Evolutionary conservation across 2,888 invertebrate species (phyloP), one percentile per base, ranked within the genome.

Genomic region (Leptogaster cylindrica): DNA sequence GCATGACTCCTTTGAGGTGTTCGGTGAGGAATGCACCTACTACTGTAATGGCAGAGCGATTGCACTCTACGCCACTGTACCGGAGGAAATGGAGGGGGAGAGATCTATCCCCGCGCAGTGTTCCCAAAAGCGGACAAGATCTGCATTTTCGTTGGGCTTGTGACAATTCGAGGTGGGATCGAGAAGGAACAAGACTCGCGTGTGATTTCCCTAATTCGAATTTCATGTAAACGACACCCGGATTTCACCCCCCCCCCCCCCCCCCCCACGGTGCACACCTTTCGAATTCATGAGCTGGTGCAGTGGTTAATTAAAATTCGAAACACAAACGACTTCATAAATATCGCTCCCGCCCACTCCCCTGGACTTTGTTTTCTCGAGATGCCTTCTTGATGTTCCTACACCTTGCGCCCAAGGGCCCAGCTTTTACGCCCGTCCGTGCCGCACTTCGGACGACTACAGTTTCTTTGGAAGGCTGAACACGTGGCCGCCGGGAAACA

Each of bases 401-500:
- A 31, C 31, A 31, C 31, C 10, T 6, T 31, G 6, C 10, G 6
- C 31, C 6, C 10, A 31, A 10, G 20, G 46, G 46, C 8, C 25
- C 20, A 12, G 23, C n/a, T n/a, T 18, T 46, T 46, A 46, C 46
- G 46, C n/a, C n/a, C n/a, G n/a, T n/a, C n/a, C n/a, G n/a, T n/a
- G n/a, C n/a, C n/a, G n/a, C n/a, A n/a, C n/a, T n/a, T n/a, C n/a
- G n/a, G n/a, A n/a, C n/a, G n/a, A n/a, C n/a, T n/a, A n/a, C n/a
- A n/a, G n/a, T n/a, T n/a, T n/a, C n/a, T n/a, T n/a, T n/a, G 3
- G 14, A 25, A 52, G 16, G 18, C 52, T 16, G 52, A 52, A 31
- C 52, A 52, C 52, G 52, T 52, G 52, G 28, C 52, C 16, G 8
- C 25, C 33, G 52, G 52, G 52, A 33, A 52, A 28, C 28, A 52